A percentile compares a stretch with the other conserved stretches of the same genome.
Evolutionary conservation across 2,113 vertebrate species (phyloP).

Genomic region (Rattus norvegicus): GRCr8 NC_086021.1:141089001-141089500

Average conservation of each 20-base stretch:
- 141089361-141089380: not conserved
- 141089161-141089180: not conserved
- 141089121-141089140: not conserved
- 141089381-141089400: not conserved
- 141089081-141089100: not conserved
- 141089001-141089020: no score
- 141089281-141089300: not conserved
- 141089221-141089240: not conserved
- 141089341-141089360: not conserved
- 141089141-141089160: not conserved
- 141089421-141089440: not conserved
- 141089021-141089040: no score
- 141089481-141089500: not conserved
- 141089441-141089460: not conserved
- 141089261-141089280: not conserved
- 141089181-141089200: not conserved
- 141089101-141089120: not conserved
- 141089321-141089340: slow-evolving; percentile 11
- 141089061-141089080: not conserved
- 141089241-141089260: not conserved
- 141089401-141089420: not conserved
- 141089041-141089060: not conserved
- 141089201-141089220: not conserved
- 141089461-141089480: not conserved
- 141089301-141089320: not conserved